Evolutionary conservation across 2,888 invertebrate species (phyloP), one percentile per base, ranked within the genome.

Genomic region (Agelastica alni): DNA sequence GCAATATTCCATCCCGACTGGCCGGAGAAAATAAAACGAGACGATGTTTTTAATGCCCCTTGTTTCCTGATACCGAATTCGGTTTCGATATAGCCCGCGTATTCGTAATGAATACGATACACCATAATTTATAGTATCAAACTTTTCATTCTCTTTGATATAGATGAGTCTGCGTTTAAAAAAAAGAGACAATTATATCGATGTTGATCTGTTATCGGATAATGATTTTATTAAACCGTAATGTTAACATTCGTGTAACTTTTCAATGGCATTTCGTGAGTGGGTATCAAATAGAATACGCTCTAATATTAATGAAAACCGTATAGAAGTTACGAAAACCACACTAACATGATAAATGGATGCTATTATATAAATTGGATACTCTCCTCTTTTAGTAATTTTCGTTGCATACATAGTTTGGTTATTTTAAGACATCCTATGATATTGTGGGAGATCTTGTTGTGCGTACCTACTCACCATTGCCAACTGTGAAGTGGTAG

Each of bases 31-130:
- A 60, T 57, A 56, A 56, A 57, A 60, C 44, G 14, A 45, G 45
- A 53, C 53, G 53, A 47, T 47, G 52, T 57, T 60, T 56, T 60
- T 58, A 56, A 60, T 56, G 46, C 55, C n/a, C n/a, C 52, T 44
- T 56, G 60, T 47, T 43, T n/a, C 47, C 56, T 48, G 60, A 56
- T 60, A 58, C 48, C 53, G 53, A 58, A 60, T 60, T 58, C 53
- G 53, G 60, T 56, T 58, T 52, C n/a, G 52, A 51, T 53, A 58
- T n/a, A n/a, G n/a, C n/a, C 51, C 55, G 26, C 51, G 43, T 48
- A 44, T 43, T 56, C 46, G 60, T 56, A 60, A 60, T 60, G 57
- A 60, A 60, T 60, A 48, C 53, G 56, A 51, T 34, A 54, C 55
- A 55, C 57, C 48, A 46, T 56, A 56, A 60, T 60, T 60, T 58